These are phyloP conservation scores for Lymantria monacha DNA, from an alignment of 2,888 invertebrate genomes.

Conservation along the genomic window DNA sequence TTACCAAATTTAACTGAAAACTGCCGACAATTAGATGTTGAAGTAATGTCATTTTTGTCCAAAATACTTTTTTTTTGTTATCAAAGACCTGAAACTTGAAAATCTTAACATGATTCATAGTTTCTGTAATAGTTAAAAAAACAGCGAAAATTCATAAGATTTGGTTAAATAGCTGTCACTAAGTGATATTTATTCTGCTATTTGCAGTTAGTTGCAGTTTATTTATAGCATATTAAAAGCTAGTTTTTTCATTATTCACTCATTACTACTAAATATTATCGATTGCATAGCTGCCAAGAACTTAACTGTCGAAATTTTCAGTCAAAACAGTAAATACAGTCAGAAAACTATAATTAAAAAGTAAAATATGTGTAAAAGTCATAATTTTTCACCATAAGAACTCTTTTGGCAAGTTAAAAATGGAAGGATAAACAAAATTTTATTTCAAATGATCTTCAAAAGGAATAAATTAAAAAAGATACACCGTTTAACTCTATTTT, in stretches of 20 bases:
- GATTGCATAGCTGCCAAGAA: slow-evolving; percentile 22
- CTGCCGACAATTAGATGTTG: slow-evolving; percentile 1
- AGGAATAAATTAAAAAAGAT: slow-evolving; percentile 32
- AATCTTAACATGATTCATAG: background rate
- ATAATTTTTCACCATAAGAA: slow-evolving; percentile 48
- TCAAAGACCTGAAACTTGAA: no score
- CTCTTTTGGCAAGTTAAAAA: slow-evolving; percentile 54
- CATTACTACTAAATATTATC: background rate
- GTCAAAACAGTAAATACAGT: slow-evolving; percentile 26
- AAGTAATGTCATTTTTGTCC: no score
- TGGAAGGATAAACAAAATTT: slow-evolving; percentile 16
- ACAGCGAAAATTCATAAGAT: background rate
- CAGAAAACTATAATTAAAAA: slow-evolving; percentile 39
- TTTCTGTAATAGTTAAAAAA: background rate
- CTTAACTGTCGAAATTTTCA: slow-evolving; percentile 5
- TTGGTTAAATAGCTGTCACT: background rate
- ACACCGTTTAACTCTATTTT: slow-evolving; percentile 25
- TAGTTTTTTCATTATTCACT: background rate
- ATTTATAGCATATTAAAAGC: background rate
- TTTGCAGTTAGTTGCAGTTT: background rate
- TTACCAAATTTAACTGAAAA: slow-evolving; percentile 22
- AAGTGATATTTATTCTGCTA: background rate
- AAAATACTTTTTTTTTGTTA: no score
- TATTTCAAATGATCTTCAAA: slow-evolving; percentile 19
- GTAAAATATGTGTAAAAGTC: slow-evolving; percentile 29